phyloP scores from a whole-genome alignment of 2,113 vertebrate species.

The Phalacrocorax pelagicus region DNA sequence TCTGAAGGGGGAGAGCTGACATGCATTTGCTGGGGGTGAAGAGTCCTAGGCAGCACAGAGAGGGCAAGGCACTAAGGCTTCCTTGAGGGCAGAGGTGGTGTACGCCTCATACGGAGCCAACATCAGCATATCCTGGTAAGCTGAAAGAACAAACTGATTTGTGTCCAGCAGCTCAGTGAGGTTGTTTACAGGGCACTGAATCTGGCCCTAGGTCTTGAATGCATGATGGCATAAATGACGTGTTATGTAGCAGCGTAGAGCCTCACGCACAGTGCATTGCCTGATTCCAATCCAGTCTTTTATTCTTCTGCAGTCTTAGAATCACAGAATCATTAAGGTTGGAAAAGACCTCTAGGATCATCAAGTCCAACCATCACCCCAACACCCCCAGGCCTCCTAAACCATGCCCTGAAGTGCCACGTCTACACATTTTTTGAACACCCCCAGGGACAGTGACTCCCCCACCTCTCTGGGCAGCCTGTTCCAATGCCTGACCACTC shows the following conservation, averaged over 20 bases:
- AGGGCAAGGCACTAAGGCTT: not conserved
- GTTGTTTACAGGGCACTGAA: not conserved
- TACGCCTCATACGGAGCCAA: fast-evolving
- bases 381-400: too few relatives aligned
- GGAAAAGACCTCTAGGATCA: too few relatives aligned
- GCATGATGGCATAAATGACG: too few relatives aligned
- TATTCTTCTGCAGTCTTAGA: not conserved
- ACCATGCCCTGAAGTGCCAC: too few relatives aligned
- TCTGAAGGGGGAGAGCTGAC: not conserved
- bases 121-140: fast-evolving
- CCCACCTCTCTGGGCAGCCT: too few relatives aligned
- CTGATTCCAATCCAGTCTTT: not conserved
- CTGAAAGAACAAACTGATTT: not conserved
- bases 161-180: not conserved
- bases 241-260: fast-evolving
- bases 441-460: too few relatives aligned
- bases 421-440: too few relatives aligned
- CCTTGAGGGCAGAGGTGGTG: not conserved
- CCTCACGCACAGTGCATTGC: not conserved
- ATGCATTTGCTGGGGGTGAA: not conserved
- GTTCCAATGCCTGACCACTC: too few relatives aligned
- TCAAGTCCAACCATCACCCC: too few relatives aligned
- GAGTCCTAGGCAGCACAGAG: not conserved
- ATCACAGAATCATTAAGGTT: too few relatives aligned
- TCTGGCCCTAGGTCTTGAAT: not conserved